Conservation (phyloP, 2,113 vertebrate genomes). For the Carassius carassius region DNA sequence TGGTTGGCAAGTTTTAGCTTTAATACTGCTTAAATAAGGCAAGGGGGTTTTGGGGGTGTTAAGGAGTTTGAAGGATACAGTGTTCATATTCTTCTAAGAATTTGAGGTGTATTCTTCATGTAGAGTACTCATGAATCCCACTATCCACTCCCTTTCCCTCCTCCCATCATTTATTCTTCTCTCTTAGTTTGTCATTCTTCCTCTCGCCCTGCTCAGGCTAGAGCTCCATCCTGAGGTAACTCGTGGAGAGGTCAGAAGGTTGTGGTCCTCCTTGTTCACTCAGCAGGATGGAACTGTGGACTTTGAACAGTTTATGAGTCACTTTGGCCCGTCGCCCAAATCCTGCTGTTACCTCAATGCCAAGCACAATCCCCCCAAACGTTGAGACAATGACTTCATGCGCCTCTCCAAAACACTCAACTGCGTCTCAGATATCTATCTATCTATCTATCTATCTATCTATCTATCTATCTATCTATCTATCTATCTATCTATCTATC, state of each 20-base stretch:
- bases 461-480: no score
- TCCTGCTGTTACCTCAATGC: conserved; percentile 58
- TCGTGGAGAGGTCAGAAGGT: conserved; percentile 62
- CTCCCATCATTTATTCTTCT: background rate
- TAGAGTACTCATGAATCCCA: background rate
- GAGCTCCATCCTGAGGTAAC: conserved; percentile 69
- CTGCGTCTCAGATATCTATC: conserved; percentile 63
- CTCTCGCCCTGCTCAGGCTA: conserved; percentile 59
- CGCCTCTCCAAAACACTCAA: conserved; percentile 57
- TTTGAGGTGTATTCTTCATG: background rate
- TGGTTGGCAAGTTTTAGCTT: conserved; percentile 80
- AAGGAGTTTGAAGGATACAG: background rate
- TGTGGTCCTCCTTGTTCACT: conserved; percentile 69
- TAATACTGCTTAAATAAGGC: conserved; percentile 51
- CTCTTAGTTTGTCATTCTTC: background rate
- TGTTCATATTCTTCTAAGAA: conserved; percentile 9
- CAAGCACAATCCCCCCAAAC: conserved; percentile 55
- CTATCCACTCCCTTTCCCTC: conserved; percentile 12
- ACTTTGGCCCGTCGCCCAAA: conserved; percentile 69
- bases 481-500: no score
- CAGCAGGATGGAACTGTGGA: conserved; percentile 65
- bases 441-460: no score
- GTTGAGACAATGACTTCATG: conserved; percentile 52
- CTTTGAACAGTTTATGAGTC: conserved; percentile 70
- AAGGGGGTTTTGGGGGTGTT: background rate